phyloP scores from a whole-genome alignment of 2,888 invertebrate species.

The Pherbina coryleti region DNA sequence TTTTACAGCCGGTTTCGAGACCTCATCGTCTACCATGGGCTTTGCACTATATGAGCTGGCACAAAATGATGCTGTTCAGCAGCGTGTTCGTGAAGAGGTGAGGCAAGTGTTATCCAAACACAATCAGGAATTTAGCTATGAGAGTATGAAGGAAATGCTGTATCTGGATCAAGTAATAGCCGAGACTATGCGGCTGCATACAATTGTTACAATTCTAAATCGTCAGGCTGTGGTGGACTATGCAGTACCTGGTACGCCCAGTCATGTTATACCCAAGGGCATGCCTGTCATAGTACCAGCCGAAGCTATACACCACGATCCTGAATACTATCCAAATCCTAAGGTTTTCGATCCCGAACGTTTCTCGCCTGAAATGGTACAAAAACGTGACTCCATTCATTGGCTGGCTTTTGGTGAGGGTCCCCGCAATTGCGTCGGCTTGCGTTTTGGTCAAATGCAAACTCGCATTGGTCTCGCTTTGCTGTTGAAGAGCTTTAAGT shows the following conservation, averaged over 20 bases:
- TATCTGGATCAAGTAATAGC: conserved; percentile 59
- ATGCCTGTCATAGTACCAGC: conserved; percentile 55
- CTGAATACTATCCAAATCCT: conserved; percentile 71
- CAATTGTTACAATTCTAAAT: conserved; percentile 71
- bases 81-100: conserved; percentile 68
- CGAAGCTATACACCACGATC: conserved; percentile 73
- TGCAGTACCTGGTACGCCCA: conserved; percentile 70
- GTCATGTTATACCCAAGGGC: conserved; percentile 70
- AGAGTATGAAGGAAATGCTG: conserved; percentile 58
- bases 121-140: conserved; percentile 58
- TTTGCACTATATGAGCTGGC: conserved; percentile 71
- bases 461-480: conserved; percentile 56
- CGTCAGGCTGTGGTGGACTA: conserved; percentile 72
- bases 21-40: conserved; percentile 70
- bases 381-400: conserved; percentile 68
- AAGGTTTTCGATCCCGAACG: conserved; percentile 75
- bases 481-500: conserved; percentile 58
- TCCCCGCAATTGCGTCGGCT: conserved; percentile 63
- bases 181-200: conserved; percentile 72
- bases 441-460: conserved; percentile 65
- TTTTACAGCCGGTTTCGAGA: conserved; percentile 72
- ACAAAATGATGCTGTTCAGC: conserved; percentile 68
- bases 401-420: conserved; percentile 66
- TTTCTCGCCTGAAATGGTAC: conserved; percentile 72
- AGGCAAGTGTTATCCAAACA: conserved; percentile 51